Conservation (phyloP, 2,888 invertebrate genomes). For the Calliphora vomitoria region DNA sequence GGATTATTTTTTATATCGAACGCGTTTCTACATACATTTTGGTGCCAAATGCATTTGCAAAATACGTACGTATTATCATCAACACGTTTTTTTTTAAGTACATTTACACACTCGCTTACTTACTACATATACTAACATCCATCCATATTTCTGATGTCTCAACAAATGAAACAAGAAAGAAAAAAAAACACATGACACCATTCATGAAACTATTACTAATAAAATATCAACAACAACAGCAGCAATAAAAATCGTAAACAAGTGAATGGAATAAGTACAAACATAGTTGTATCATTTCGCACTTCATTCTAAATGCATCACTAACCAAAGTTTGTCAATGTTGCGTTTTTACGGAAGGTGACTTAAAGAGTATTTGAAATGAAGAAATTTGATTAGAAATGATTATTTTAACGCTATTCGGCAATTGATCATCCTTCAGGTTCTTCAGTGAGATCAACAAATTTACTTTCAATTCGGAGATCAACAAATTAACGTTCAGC, state of each 20-base stretch:
- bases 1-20: constrained; percentile 16
- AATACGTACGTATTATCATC: constrained; percentile 50
- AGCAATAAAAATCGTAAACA: constrained; percentile 26
- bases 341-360: background rate
- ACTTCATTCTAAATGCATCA: constrained; percentile 19
- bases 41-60: constrained; percentile 67
- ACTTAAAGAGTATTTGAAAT: too few relatives aligned
- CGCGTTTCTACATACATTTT: constrained; percentile 52
- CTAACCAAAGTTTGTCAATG: background rate
- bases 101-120: background rate
- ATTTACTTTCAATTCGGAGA: too few relatives aligned
- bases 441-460: too few relatives aligned
- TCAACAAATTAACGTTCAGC: too few relatives aligned
- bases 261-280: constrained; percentile 28
- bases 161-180: constrained; percentile 27
- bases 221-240: constrained; percentile 32
- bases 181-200: constrained; percentile 57
- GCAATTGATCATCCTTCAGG: too few relatives aligned
- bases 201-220: constrained; percentile 62
- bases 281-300: constrained; percentile 15
- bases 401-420: too few relatives aligned
- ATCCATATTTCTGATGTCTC: constrained; percentile 1
- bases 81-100: constrained; percentile 53
- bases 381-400: too few relatives aligned
- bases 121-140: background rate